Base-by-base conservation (phyloP, 2,113 vertebrate genomes). In the Atrichornis clamosus region DNA sequence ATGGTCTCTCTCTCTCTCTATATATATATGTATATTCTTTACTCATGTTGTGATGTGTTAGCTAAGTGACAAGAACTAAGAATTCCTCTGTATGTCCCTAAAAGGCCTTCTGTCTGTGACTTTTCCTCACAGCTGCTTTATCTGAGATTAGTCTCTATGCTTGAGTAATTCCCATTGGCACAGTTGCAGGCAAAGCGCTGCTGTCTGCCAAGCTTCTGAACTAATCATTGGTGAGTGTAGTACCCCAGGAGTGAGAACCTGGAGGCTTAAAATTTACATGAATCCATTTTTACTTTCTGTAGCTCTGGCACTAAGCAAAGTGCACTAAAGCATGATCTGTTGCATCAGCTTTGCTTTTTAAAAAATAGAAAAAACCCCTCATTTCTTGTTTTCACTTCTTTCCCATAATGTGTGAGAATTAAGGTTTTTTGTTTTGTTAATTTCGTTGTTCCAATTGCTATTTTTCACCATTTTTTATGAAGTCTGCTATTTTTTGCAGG, bases 131-230 rank as follows among this genome's bases (percentile, higher is more conserved):
- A 85, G 78, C n/a, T 89, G 65, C 87, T 69, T 92, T 82, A 56
- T 85, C 67, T 88, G 91, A 88, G 42, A 64, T 94, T 70, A 74
- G 44, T 65, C 88, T 96, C 79, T 60, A 6, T 92, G 90, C 90
- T 86, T 94, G 92, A 94, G 74, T 96, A 95, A 92, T 74, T 94
- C 84, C 89, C 62, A 72, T 52, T 93, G 94, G 90, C 96, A 96
- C 77, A 52, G 92, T 84, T 94, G 87, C 91, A 95, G 87, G 89
- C 76, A 95, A 89, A 95, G 77, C 7, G 32, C 65, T 78, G 18
- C 75, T 94, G 78, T 62, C 88, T 97, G 94, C 93, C 96, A 97
- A 90, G 82, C 72, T 90, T 88, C 83, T 96, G 93, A 96, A 89
- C 93, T 95, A 96, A 92, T 96, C 87, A 91, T 49, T 93, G 72